Base-by-base conservation (phyloP, 2,888 invertebrate genomes). In the Apodemia duryi region DNA sequence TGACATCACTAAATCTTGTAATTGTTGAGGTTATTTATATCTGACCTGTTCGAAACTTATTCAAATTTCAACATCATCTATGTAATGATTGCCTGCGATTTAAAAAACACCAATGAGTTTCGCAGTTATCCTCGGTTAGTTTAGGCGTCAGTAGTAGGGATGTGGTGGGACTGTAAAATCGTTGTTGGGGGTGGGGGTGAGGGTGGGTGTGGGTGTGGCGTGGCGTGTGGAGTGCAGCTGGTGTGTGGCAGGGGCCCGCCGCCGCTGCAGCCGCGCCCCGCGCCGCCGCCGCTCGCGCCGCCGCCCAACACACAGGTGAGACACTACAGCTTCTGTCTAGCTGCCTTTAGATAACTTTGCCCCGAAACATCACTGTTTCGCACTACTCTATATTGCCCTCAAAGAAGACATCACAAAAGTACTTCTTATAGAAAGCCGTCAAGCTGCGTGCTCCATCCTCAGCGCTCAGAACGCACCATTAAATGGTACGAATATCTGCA, bases 201-300 rank as follows among this genome's bases (percentile, higher is more conserved):
- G 54, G 29, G 54, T 29, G 29, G 21, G 52, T 28, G 52, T 10
- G 66, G 65, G 57, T 63, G 72, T 66, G 70, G 70, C 69, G 70
- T 1, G 67, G 70, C 67, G 81, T 74, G 81, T 77, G 79, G 79
- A 80, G 81, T 71, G 76, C 74, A 73, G 71, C 69, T 73, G 73
- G 71, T 71, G 83, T 77, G 80, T 82, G 84, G 81, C 80, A 81
- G 78, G 78, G 81, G 71, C 76, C 75, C 72, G 69, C 71, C 74
- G 71, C 71, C 73, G 72, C 68, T 65, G 70, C 71, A 65, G 70
- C 67, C 69, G 69, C 71, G 67, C 49, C 68, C 71, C 64, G 64
- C 65, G 60, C 69, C 66, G 64, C 67, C 60, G 63, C 61, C 64
- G 63, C 69, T 38, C 72, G n/a, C 73, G 71, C 74, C 71, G 72